phyloP scores from a whole-genome alignment of 2,888 invertebrate species.

The Lithophane ornitopus region DNA sequence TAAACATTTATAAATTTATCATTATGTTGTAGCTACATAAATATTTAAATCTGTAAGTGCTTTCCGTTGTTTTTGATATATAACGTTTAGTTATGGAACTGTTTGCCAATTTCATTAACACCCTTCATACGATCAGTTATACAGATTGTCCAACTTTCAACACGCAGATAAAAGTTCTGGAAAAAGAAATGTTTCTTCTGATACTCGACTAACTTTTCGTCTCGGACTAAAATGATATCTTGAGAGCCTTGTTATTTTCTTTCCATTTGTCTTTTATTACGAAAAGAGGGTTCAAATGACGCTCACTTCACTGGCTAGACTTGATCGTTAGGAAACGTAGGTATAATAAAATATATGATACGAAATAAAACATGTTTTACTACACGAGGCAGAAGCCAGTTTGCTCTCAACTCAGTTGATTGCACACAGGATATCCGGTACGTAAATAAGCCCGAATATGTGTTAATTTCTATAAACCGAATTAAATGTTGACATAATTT shows the following conservation, averaged over 20 bases:
- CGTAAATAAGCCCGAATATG: not conserved
- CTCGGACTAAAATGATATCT: constrained; percentile 31
- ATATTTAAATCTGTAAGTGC: not conserved
- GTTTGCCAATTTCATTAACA: not conserved
- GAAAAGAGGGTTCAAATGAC: constrained; percentile 20
- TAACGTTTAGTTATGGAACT: not conserved
- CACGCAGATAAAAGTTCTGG: constrained; percentile 15
- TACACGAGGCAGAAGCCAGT: not conserved
- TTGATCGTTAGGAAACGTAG: not conserved
- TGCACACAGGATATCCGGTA: not conserved
- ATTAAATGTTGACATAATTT: constrained; percentile 1
- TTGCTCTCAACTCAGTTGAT: not conserved
- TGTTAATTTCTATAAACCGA: not conserved
- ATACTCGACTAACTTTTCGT: constrained; percentile 31
- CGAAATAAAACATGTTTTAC: not conserved
- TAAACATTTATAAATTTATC: not conserved
- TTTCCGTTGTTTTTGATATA: not conserved
- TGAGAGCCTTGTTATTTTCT: constrained; percentile 49
- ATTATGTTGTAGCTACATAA: not conserved
- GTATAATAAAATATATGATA: constrained; percentile 2
- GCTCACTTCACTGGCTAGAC: not conserved
- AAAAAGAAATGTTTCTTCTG: constrained; percentile 29
- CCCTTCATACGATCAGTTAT: constrained; percentile 16
- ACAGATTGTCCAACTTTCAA: not conserved
- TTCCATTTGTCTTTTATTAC: constrained; percentile 28